phyloP scores from a whole-genome alignment of 92 coral and sea anemone species.

The Porites rus region DNA sequence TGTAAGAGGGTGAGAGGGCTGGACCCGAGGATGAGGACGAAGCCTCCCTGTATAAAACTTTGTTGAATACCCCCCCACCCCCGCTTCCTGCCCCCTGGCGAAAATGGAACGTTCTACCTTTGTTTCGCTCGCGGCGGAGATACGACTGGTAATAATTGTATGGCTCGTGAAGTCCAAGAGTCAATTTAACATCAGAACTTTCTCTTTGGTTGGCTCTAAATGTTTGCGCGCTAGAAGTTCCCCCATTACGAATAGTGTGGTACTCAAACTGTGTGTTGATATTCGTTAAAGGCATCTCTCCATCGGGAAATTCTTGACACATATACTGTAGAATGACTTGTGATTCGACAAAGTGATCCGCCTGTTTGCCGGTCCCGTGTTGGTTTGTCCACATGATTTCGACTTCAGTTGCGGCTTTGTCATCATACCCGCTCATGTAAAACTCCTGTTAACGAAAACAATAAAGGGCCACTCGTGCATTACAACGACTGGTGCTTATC shows the following conservation, averaged over 20 bases:
- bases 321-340: not conserved
- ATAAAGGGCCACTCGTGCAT: not conserved
- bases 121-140: conserved; percentile 21
- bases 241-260: conserved; percentile 33
- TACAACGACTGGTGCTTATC: no score
- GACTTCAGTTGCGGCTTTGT: no score
- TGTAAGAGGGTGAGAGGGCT: conserved; percentile 1
- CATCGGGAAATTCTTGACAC: no score
- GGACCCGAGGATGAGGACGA: conserved; percentile 4
- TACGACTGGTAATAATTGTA: conserved; percentile 17
- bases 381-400: no score
- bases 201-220: not conserved
- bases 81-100: not conserved
- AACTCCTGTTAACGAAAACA: no score
- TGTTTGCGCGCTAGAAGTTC: not conserved
- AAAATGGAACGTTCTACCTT: not conserved
- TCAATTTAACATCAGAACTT: not conserved
- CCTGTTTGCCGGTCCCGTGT: no score
- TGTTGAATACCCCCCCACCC: no score
- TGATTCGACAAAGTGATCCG: no score
- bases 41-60: not conserved
- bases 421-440: no score
- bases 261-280: not conserved
- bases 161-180: no score
- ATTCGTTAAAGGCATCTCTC: no score